phyloP scores from a whole-genome alignment of 2,113 vertebrate genomes.

The Heterotilapia buettikoferi region DNA sequence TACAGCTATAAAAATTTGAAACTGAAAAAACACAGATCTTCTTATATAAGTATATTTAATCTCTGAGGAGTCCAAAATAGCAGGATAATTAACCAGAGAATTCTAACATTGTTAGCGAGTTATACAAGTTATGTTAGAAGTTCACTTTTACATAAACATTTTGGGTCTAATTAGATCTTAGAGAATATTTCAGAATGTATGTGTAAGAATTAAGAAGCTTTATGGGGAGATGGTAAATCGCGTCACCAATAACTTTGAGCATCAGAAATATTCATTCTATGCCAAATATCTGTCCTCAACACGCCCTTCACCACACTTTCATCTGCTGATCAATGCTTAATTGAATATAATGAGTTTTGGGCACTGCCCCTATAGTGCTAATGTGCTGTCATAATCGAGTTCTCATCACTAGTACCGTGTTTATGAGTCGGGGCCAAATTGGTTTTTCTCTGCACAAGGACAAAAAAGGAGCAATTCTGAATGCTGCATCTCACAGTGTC shows the following conservation, averaged over 20 bases:
- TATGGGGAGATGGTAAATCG: not conserved
- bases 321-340: not conserved
- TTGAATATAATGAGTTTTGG: not conserved
- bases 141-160: not conserved
- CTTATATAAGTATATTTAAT: not conserved
- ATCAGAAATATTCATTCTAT: not conserved
- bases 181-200: not conserved
- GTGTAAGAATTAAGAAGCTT: not conserved
- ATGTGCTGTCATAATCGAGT: conserved; percentile 15
- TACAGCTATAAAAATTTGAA: not conserved
- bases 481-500: not conserved
- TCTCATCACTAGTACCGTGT: not conserved
- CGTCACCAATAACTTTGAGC: not conserved
- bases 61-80: not conserved
- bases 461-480: not conserved
- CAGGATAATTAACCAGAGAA: not conserved
- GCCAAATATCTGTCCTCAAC: not conserved
- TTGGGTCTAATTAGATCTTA: not conserved
- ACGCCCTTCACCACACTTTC: not conserved
- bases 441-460: not conserved
- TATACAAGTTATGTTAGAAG: not conserved
- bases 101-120: not conserved
- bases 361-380: not conserved
- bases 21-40: not conserved
- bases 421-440: not conserved